Evolutionary conservation across 1,140 invertebrate genomes (phyloP), one percentile per base, ranked within the genome.

Genomic region (Brachionus calyciflorus): DNA sequence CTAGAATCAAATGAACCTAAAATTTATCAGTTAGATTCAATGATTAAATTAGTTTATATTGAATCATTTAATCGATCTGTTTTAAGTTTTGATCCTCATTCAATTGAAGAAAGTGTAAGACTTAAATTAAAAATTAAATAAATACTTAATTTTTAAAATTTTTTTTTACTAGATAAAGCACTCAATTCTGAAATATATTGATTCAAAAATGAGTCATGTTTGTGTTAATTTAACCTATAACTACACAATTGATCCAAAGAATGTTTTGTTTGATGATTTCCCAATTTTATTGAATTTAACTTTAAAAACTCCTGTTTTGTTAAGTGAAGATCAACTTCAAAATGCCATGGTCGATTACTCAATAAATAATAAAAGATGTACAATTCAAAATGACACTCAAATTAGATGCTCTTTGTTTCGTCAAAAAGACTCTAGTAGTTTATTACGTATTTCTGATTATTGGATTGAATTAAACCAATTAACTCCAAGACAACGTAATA

Each of bases 361-460:
- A 17, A 33, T 37, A 28, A 73, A 73, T 55, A 49, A 21, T 1
- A 51, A 51, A 49, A 48, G 28, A n/a, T 73, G 69, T 33, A n/a
- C 26, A 14, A 55, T 49, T 14, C n/a, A 37, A 21, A 73, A 73
- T 10, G 14, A 49, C 3, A 51, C 69, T 33, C 17, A 51, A 37
- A 55, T 73, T 21, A 49, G 69, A 73, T 73, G 69, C 26, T 51
- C 46, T 19, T 17, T 40, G 10, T 51, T 49, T 40, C 40, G 37
- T 14, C 1, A n/a, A 3, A 73, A 73, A 24, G 69, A 73, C n/a
- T 51, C 46, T 0, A 37, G 33, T 51, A 73, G 69, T 73, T 55
- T 73, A 26, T 55, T 73, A n/a, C 21, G 46, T 12, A 40, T 73
- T 24, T 49, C 69, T 26, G 69, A 73, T 41, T 73, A 40, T 51